Conservation (phyloP, 2,113 vertebrate species). For the Phalacrocorax aristotelis region DNA sequence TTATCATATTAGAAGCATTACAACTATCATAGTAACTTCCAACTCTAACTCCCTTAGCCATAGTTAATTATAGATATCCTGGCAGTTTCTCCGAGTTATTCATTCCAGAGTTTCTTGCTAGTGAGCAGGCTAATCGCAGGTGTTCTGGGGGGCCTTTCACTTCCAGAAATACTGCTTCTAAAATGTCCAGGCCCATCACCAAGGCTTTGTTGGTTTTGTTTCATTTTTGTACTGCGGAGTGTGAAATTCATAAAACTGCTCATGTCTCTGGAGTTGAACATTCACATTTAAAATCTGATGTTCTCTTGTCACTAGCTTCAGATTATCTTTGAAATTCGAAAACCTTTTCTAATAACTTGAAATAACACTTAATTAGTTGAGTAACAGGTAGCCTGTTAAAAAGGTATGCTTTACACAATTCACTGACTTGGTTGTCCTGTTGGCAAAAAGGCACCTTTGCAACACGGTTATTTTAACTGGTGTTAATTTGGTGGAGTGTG, state of each 20-base stretch:
- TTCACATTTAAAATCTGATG: neutral
- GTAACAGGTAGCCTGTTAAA: neutral
- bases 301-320: neutral
- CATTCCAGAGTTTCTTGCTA: constrained; percentile 8
- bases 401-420: neutral
- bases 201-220: neutral
- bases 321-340: neutral
- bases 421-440: neutral
- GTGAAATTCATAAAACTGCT: neutral
- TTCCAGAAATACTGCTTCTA: constrained; percentile 38
- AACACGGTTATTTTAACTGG: neutral
- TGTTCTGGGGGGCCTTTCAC: neutral
- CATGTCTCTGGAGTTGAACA: neutral
- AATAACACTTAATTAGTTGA: neutral
- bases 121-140: neutral
- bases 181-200: neutral
- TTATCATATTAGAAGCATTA: neutral
- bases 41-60: neutral
- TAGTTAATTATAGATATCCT: constrained; percentile 13
- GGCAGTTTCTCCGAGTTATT: neutral
- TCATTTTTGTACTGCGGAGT: neutral
- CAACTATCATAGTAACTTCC: neutral
- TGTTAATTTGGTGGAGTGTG: neutral
- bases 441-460: neutral
- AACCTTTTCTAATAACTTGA: neutral